Percentiles rank a stretch among this genome's conserved stretches.
Conservation (phyloP, 2,888 invertebrate species). For the Apeira syringaria region DNA sequence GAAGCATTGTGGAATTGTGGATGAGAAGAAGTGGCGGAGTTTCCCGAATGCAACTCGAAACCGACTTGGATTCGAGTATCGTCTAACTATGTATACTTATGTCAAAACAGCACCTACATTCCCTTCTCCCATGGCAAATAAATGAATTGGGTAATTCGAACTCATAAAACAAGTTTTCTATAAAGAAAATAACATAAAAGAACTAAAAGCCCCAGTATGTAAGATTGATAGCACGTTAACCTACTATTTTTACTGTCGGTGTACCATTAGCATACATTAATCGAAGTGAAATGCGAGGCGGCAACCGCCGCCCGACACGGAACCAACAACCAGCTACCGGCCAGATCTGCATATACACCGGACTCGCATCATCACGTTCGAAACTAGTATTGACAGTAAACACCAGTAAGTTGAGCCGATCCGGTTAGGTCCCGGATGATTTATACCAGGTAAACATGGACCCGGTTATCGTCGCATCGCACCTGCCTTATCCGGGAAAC, state of each 20-base stretch:
- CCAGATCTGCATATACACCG: constrained; percentile 47
- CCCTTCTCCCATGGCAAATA: too few relatives aligned
- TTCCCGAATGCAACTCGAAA: too few relatives aligned
- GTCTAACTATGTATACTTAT: too few relatives aligned
- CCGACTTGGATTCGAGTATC: too few relatives aligned
- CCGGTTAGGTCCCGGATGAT: constrained; percentile 46
- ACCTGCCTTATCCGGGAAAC: constrained; percentile 61
- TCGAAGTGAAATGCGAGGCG: constrained; percentile 23
- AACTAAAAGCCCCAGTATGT: constrained; percentile 9
- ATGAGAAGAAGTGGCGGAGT: too few relatives aligned
- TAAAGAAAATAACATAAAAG: constrained; percentile 1
- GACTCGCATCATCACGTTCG: constrained; percentile 36
- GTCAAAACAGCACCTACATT: too few relatives aligned
- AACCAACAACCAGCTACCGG: constrained; percentile 29
- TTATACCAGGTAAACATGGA: constrained; percentile 60
- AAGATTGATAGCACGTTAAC: constrained; percentile 29
- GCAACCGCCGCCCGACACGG: constrained; percentile 24
- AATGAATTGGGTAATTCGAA: too few relatives aligned
- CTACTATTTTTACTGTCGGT: constrained; percentile 26
- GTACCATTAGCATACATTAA: constrained; percentile 30
- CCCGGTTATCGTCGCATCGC: constrained; percentile 63
- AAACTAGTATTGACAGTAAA: constrained; percentile 57
- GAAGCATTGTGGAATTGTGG: too few relatives aligned
- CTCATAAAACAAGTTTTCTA: neutral
- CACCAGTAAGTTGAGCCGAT: constrained; percentile 51